Evolutionary conservation across 2,797 vertebrate species (phyloP).

Genomic region (Rhinoraja longicauda): DNA sequence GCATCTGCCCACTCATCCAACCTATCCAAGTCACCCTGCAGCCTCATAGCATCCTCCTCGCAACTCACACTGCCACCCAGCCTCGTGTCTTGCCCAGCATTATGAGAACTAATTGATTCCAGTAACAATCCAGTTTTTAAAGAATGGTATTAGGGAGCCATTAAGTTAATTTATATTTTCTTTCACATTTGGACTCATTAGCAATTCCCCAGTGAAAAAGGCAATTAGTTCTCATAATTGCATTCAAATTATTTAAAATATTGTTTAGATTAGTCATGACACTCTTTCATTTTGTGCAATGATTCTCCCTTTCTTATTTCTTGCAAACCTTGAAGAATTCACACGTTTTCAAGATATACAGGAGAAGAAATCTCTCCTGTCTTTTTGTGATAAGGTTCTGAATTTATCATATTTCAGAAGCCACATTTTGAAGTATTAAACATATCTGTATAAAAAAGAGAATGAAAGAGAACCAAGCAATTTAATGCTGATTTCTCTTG

Average conservation of each 20-base stretch:
- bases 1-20: no score
- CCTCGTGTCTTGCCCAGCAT: background rate
- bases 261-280: no score
- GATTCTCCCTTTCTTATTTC: background rate
- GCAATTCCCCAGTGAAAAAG: background rate
- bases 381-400: background rate
- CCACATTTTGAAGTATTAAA: background rate
- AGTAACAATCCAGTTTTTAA: background rate
- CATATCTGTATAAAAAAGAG: background rate
- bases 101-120: background rate
- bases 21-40: no score
- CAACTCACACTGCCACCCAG: no score
- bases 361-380: background rate
- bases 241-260: background rate
- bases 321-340: background rate
- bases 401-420: background rate
- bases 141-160: background rate
- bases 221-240: background rate
- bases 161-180: background rate
- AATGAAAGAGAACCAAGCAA: background rate
- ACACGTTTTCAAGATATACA: background rate
- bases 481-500: background rate
- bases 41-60: no score
- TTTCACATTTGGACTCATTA: background rate
- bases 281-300: background rate